These are phyloP conservation scores for Lasioglossum albipes DNA, from an alignment of 1,140 invertebrate species.

Conservation along the genomic window DNA sequence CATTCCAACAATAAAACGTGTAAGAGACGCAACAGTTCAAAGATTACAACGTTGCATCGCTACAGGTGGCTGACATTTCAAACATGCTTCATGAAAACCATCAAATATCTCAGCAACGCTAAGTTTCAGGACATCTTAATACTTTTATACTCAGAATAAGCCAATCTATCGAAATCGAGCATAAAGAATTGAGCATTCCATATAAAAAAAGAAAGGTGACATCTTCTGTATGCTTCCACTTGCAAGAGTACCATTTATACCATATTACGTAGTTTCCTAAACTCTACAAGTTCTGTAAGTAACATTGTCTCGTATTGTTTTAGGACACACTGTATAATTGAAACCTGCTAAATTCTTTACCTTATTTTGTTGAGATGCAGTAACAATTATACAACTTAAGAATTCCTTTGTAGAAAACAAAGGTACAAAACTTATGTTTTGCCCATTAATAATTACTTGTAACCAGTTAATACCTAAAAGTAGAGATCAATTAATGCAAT, in stretches of 20 bases:
- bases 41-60: background rate
- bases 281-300: background rate
- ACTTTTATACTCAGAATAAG: too few relatives aligned
- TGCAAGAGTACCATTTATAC: background rate
- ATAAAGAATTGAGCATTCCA: background rate
- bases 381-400: constrained; percentile 77
- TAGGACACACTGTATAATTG: background rate
- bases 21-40: background rate
- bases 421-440: constrained; percentile 78
- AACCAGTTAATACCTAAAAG: constrained; percentile 79
- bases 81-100: background rate
- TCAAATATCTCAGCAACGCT: background rate
- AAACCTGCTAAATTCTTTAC: constrained; percentile 45
- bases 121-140: background rate
- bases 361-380: constrained; percentile 71
- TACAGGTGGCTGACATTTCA: background rate
- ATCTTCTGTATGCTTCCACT: background rate
- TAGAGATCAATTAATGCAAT: background rate
- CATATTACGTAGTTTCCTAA: background rate
- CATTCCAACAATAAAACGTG: too few relatives aligned
- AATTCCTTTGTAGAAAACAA: constrained; percentile 73
- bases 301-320: background rate
- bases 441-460: constrained; percentile 76
- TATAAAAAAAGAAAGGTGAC: background rate
- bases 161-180: too few relatives aligned